Conservation (phyloP, 1,140 invertebrate species). For the Hypsibius dujardini region DNA sequence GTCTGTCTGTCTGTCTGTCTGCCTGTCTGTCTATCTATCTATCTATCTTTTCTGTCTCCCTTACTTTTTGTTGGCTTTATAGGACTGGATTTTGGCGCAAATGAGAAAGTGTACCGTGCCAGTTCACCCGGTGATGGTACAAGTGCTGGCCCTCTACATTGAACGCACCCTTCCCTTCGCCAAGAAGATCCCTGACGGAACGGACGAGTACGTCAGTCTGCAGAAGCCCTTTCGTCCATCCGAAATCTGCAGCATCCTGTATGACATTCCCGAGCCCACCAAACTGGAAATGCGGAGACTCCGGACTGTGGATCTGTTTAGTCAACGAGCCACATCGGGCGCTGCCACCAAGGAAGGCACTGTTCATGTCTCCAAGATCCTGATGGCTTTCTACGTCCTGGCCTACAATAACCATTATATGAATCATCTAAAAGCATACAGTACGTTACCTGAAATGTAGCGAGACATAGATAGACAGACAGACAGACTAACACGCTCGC, state of each 20-base stretch:
- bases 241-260: neutral
- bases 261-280: neutral
- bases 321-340: neutral
- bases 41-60: too few relatives aligned
- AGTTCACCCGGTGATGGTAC: neutral
- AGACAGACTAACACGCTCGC: too few relatives aligned
- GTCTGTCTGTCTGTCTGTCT: too few relatives aligned
- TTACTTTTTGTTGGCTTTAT: too few relatives aligned
- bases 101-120: neutral
- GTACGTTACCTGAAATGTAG: too few relatives aligned
- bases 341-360: neutral
- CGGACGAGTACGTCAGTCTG: constrained; percentile 3
- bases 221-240: neutral
- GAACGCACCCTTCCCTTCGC: neutral
- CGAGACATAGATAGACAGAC: too few relatives aligned
- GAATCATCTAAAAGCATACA: neutral
- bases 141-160: neutral
- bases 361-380: neutral
- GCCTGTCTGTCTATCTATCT: too few relatives aligned
- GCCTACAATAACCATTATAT: neutral
- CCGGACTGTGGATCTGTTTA: neutral
- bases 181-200: neutral
- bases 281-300: neutral
- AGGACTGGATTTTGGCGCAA: neutral
- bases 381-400: constrained; percentile 6